Base-by-base conservation (phyloP, 2,113 vertebrate species). In the Bungarus multicinctus region DNA sequence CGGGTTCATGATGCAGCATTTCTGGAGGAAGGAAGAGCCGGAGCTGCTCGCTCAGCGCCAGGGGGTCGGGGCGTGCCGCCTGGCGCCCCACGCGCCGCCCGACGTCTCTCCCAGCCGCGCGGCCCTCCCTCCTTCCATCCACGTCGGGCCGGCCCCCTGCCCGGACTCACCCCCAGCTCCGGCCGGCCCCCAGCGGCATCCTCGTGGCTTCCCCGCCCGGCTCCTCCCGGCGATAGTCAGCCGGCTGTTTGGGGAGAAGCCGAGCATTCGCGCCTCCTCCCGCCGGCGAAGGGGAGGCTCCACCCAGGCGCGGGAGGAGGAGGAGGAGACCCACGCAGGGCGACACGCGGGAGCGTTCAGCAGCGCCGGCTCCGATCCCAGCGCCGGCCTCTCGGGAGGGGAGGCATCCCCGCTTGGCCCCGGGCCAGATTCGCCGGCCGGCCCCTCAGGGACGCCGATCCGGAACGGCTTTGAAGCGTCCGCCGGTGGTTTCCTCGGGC, bases 1-100 rank as follows among this genome's bases (percentile, higher is more conserved):
- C 55, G 93, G 93, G 93, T 34, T 94, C 96, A 94, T 96, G 95
- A 96, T 95, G 96, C 97, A 95, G 96, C 96, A 96, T 96, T 92
- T 93, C 97, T 96, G 95, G 91, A 89, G 88, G 91, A 34, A 10
- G 89, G 52, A 10, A 50, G 47, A 54, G 89, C 92, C 0, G 81
- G 43, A 95, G 93, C 92, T 47, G 87, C 87, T 12, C 22, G 74
- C 45, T 92, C 92, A 54, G 5, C 94, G 47, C 69, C 45, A 1
- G 89, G 88, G 89, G 89, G 16, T 39, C n/a, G 69, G 5, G 50
- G 45, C 43, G 25, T 16, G 64, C 85, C 64, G 27, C 86, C 1
- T 43, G 50, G 89, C 91, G 74, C 92, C 92, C 86, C 50, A 25
- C 47, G 47, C 47, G 47, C 47, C 47, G 47, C 85, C n/a, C 90